Evolutionary conservation across 2,888 invertebrate genomes (phyloP).

Genomic region (Drosophila nigricruria): DNA sequence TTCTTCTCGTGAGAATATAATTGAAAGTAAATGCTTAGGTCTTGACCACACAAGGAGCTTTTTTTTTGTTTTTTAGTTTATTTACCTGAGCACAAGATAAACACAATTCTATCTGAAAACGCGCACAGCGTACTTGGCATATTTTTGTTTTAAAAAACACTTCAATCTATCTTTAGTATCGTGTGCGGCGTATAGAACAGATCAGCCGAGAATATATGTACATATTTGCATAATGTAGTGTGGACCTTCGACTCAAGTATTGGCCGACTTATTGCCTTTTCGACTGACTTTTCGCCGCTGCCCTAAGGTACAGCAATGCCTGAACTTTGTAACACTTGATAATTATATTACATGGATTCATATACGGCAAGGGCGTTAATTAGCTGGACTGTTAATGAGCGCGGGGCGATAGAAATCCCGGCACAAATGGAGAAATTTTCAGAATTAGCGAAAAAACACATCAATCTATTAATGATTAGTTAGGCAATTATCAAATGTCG

Average conservation of each 20-base stretch:
- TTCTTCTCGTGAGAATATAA: slow-evolving; percentile 38
- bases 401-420: not conserved
- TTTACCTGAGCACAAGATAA: slow-evolving; percentile 57
- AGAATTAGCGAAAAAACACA: not conserved
- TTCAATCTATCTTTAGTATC: slow-evolving; percentile 31
- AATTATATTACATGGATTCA: not conserved
- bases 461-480: not conserved
- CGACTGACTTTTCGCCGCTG: slow-evolving; percentile 13
- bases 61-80: slow-evolving; percentile 52
- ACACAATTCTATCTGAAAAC: slow-evolving; percentile 51
- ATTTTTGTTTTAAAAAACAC: slow-evolving; percentile 39
- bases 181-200: slow-evolving; percentile 19
- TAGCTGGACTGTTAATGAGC: slow-evolving; percentile 4
- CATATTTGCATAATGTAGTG: slow-evolving; percentile 47
- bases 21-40: slow-evolving; percentile 50
- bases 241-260: slow-evolving; percentile 51
- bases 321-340: slow-evolving; percentile 30
- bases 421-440: slow-evolving; percentile 1
- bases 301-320: slow-evolving; percentile 12
- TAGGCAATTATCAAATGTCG: slow-evolving; percentile 18
- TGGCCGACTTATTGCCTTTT: slow-evolving; percentile 35
- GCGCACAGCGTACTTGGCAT: slow-evolving; percentile 23
- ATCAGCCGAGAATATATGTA: slow-evolving; percentile 37
- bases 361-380: slow-evolving; percentile 7
- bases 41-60: slow-evolving; percentile 54